Evolutionary conservation across 37 sponge, comb jelly and placozoan species (phyloP), one percentile per base, ranked within the genome.

Genomic region (Eunapius fragilis): DNA sequence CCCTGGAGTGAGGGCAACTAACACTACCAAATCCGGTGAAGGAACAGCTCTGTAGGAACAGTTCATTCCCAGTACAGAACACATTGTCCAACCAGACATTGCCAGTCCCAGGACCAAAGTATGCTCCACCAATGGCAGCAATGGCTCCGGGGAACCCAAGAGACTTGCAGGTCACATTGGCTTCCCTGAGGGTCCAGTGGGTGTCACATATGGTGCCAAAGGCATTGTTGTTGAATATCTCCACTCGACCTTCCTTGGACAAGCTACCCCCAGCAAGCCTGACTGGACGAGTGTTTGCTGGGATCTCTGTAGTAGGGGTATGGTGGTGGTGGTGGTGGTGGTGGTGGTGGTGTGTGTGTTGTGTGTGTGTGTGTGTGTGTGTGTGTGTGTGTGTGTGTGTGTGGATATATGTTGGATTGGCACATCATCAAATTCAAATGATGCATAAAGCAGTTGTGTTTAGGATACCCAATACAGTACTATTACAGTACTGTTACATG

Each of bases 181-280:
- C 84, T 2, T 78, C 91, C 25, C n/a, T 74, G 0, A 74, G 24
- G 27, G 82, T 86, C 84, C 87, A 91, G 67, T 79, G 80, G 74
- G 87, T 78, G 68, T 79, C 88, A 88, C 91, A 94, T 0, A 94
- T 69, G 27, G 91, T 87, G 25, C 85, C 85, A 86, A 86, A 94
- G 13, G 26, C 81, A 2, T n/a, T 37, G 41, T 81, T 76, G 37
- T 81, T 45, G 58, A 68, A 81, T 76, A 95, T 83, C 84, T 95
- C 90, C 50, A 95, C 84, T 34, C 87, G 79, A 73, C 94, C 91
- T 30, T 77, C 83, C 25, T 10, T 48, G 48, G 26, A 9, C 47
- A 70, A 31, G 25, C 49, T 23, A 0, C 93, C 93, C 67, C 85
- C 87, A 32, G 33, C 23, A 71, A 93, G 80, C 17, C 80, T 71